phyloP scores from a whole-genome alignment of 2,888 invertebrate species.

The Fragum sueziense region DNA sequence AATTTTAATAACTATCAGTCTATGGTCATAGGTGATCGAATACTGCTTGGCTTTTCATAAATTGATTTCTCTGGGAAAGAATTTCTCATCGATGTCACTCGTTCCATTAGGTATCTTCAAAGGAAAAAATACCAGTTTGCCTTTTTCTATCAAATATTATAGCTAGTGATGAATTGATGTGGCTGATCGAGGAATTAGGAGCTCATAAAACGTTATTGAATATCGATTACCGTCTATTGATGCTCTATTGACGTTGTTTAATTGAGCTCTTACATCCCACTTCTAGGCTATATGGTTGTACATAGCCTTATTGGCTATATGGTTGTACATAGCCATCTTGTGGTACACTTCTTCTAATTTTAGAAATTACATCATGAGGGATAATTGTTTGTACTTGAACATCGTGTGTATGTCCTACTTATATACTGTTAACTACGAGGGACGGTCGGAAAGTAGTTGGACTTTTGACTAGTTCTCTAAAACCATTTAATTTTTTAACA shows the following conservation, averaged over 20 bases:
- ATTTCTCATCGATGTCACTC: neutral
- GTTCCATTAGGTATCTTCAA: neutral
- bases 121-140: conserved; percentile 1
- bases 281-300: too few species aligned
- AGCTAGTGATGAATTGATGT: conserved; percentile 11
- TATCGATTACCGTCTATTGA: conserved; percentile 7
- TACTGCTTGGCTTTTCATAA: neutral
- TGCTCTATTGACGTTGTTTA: conserved; percentile 11
- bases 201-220: conserved; percentile 18
- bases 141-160: conserved; percentile 10
- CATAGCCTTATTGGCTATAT: too few species aligned
- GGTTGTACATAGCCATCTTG: too few species aligned
- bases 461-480: too few species aligned
- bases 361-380: too few species aligned
- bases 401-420: too few species aligned
- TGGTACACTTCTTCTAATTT: too few species aligned
- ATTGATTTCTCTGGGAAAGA: neutral
- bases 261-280: conserved; percentile 10
- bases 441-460: too few species aligned
- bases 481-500: too few species aligned
- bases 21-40: neutral
- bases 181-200: conserved; percentile 21
- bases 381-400: too few species aligned
- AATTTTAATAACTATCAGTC: too few species aligned
- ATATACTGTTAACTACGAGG: too few species aligned